A percentile compares a stretch with the other conserved stretches of the same genome.
phyloP scores from a whole-genome alignment of 2,113 vertebrate species.

The Eupsittula cactorum region DNA sequence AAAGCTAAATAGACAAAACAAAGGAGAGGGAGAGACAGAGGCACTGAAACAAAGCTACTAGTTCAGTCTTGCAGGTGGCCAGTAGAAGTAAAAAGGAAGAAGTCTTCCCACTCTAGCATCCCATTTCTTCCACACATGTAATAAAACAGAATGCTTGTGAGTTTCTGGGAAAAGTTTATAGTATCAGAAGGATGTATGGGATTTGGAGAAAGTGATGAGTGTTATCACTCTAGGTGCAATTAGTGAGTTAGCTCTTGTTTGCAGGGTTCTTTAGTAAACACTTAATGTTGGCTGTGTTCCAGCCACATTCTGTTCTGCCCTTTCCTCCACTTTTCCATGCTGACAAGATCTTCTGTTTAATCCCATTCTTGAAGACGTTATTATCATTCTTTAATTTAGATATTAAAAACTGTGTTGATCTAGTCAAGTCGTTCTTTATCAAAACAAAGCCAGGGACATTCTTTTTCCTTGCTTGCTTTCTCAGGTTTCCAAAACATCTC shows the following conservation, averaged over 20 bases:
- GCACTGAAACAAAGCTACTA: not conserved
- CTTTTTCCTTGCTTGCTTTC: not conserved
- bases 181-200: not conserved
- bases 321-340: not conserved
- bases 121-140: not conserved
- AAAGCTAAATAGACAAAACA: not conserved
- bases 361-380: not conserved
- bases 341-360: not conserved
- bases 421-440: not conserved
- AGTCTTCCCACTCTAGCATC: not conserved
- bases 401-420: not conserved
- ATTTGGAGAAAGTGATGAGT: not conserved
- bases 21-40: not conserved
- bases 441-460: not conserved
- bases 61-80: slow-evolving; percentile 2
- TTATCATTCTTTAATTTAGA: not conserved
- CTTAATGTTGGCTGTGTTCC: not conserved
- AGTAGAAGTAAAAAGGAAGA: not conserved
- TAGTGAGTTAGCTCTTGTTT: not conserved
- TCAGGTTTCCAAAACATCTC: not conserved
- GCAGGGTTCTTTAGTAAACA: not conserved
- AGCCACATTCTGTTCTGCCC: not conserved
- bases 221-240: not conserved
- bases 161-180: not conserved
- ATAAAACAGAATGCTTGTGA: not conserved